These are phyloP conservation scores for Centropus unirufus DNA, from an alignment of 2,113 vertebrate species.

Conservation along the genomic window DNA sequence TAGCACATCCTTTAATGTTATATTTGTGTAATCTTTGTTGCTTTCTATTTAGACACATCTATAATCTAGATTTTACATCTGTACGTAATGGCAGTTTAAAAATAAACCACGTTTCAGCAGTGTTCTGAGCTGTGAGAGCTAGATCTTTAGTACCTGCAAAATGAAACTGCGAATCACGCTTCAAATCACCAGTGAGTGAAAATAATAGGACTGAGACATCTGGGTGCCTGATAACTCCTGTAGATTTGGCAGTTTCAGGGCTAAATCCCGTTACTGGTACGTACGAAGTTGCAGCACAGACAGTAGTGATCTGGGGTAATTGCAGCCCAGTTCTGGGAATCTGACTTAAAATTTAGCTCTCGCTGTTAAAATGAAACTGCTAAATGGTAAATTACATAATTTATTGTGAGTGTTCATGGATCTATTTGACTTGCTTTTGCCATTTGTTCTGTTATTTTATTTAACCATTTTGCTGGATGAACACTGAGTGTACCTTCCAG, in stretches of 20 bases:
- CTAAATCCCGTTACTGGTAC: background rate
- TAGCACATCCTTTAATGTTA: slow-evolving; percentile 32
- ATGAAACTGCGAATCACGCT: slow-evolving; percentile 38
- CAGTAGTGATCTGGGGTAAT: background rate
- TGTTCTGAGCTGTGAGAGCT: background rate
- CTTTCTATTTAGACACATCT: slow-evolving; percentile 26
- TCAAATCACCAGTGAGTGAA: background rate
- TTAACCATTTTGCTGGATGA: slow-evolving; percentile 12
- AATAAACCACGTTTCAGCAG: slow-evolving; percentile 11
- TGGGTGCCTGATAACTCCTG: background rate
- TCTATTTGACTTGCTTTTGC: slow-evolving; percentile 47
- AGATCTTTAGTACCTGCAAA: background rate
- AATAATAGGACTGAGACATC: slow-evolving; percentile 30
- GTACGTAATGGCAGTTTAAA: background rate
- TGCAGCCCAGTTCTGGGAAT: slow-evolving; percentile 35
- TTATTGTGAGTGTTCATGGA: background rate
- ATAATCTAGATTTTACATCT: slow-evolving; percentile 39
- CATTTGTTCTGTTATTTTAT: slow-evolving; percentile 45
- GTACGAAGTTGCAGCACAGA: background rate
- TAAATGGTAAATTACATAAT: slow-evolving; percentile 37
- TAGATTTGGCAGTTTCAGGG: background rate
- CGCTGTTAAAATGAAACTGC: background rate
- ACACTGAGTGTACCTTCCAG: slow-evolving; percentile 18
- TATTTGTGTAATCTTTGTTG: slow-evolving; percentile 30
- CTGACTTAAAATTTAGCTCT: slow-evolving; percentile 33